A percentile compares a stretch with the other conserved stretches of the same genome.
Evolutionary conservation across 2,113 vertebrate genomes (phyloP).

Genomic region (Pangasianodon hypophthalmus): DNA sequence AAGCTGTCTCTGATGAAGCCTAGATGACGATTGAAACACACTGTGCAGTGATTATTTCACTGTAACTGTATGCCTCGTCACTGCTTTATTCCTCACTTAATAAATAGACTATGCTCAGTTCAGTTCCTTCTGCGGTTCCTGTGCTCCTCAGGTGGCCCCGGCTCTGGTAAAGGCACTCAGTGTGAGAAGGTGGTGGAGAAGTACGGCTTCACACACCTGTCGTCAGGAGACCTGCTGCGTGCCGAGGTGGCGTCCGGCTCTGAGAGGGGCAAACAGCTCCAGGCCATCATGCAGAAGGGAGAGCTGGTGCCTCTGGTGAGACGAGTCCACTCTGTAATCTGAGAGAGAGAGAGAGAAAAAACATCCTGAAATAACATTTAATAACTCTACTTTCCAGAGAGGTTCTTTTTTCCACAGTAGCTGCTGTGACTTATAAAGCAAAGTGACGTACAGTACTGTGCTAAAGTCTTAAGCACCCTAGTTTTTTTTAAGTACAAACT

Average conservation of each 20-base stretch:
- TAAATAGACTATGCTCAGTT: too few relatives aligned
- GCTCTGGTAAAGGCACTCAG: constrained; percentile 96
- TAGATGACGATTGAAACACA: not conserved
- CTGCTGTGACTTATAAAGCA: too few relatives aligned
- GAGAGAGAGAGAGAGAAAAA: not conserved
- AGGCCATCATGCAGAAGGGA: constrained; percentile 97
- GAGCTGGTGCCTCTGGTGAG: constrained; percentile 95
- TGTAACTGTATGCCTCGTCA: not conserved
- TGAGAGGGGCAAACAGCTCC: constrained; percentile 87
- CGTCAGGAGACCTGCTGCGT: constrained; percentile 93
- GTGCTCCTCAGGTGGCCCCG: constrained; percentile 85
- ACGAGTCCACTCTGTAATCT: not conserved
- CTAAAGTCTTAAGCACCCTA: too few relatives aligned
- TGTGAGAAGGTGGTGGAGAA: constrained; percentile 93
- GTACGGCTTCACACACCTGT: constrained; percentile 97
- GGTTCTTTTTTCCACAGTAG: not conserved
- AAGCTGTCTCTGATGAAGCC: not conserved
- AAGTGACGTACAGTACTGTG: too few relatives aligned
- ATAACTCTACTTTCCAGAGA: not conserved
- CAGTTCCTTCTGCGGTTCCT: not conserved
- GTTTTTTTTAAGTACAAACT: too few relatives aligned
- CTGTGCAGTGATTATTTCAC: not conserved
- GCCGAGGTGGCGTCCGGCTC: constrained; percentile 90
- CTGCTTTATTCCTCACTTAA: too few relatives aligned
- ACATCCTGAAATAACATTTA: not conserved